Conservation (phyloP, 2,113 vertebrate species). For the Tragelaphus strepsiceros region DNA sequence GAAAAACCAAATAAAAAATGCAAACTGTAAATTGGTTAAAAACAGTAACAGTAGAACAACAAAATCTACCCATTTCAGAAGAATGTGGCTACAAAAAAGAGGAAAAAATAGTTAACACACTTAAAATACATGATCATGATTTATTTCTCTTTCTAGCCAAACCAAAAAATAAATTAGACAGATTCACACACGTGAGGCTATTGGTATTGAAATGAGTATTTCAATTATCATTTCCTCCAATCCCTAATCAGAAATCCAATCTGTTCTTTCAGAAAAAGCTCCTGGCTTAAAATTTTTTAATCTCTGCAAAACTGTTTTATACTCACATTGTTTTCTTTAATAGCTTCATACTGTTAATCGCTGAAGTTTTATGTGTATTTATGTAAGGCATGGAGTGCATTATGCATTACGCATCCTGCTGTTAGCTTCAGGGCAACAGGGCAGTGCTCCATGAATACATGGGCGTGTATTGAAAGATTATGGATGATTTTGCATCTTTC, state of each 20-base stretch:
- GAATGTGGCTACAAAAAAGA: background rate
- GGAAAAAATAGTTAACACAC: background rate
- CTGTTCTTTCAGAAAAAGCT: constrained; percentile 59
- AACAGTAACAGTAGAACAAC: background rate
- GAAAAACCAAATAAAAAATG: background rate
- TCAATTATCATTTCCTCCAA: constrained; percentile 39
- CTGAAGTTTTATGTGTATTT: constrained; percentile 69
- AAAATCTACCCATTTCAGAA: background rate
- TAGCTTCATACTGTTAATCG: constrained; percentile 54
- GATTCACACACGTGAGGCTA: constrained; percentile 7
- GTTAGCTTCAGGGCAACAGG: constrained; percentile 33
- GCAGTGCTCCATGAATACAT: background rate
- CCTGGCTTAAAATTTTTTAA: constrained; percentile 56
- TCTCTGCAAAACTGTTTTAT: constrained; percentile 55
- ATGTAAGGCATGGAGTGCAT: background rate
- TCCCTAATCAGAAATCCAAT: constrained; percentile 69
- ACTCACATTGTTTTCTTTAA: constrained; percentile 61
- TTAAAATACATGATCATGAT: constrained; percentile 10
- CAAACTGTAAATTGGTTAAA: background rate
- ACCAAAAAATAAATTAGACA: background rate
- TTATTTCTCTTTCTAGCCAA: constrained; percentile 11
- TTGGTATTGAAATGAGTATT: constrained; percentile 58
- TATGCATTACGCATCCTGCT: constrained; percentile 36
- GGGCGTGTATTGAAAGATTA: constrained; percentile 10
- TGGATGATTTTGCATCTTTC: constrained; percentile 35